A percentile compares a stretch with the other conserved stretches of the same genome.
Evolutionary conservation across 2,113 vertebrate genomes (phyloP).

Genomic region (Plestiodon gilberti): DNA sequence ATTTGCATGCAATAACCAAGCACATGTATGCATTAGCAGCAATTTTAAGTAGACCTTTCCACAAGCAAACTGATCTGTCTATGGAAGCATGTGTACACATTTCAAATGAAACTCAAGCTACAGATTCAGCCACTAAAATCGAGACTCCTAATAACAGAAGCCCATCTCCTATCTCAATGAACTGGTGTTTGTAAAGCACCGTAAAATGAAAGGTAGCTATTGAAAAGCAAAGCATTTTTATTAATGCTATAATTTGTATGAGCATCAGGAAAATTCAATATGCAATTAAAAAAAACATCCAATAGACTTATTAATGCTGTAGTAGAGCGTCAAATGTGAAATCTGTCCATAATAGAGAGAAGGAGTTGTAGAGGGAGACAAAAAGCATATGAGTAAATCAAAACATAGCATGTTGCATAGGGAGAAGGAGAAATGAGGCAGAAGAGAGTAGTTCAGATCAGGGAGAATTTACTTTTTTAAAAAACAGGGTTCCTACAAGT

Average conservation of each 20-base stretch:
- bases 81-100: not conserved
- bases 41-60: not conserved
- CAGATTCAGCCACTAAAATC: not conserved
- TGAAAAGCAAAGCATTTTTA: not conserved
- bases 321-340: slow-evolving; percentile 9
- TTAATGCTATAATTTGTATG: not conserved
- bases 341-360: slow-evolving; percentile 1
- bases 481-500: not conserved
- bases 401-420: not conserved
- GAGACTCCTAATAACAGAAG: not conserved
- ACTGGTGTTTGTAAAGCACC: not conserved
- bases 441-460: not conserved
- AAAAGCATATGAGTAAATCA: not conserved
- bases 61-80: slow-evolving; percentile 12
- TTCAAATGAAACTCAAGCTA: not conserved
- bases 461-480: not conserved
- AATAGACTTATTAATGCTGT: slow-evolving; percentile 6
- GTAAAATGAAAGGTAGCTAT: not conserved
- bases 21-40: not conserved
- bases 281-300: slow-evolving; percentile 1
- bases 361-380: not conserved
- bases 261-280: not conserved
- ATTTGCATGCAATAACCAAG: slow-evolving; percentile 8
- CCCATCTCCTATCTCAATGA: not conserved
- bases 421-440: not conserved